A percentile compares a stretch with the other conserved stretches of the same genome.
These are phyloP conservation scores for Strix aluco DNA, from an alignment of 2,113 vertebrate species.

Conservation along the genomic window DNA sequence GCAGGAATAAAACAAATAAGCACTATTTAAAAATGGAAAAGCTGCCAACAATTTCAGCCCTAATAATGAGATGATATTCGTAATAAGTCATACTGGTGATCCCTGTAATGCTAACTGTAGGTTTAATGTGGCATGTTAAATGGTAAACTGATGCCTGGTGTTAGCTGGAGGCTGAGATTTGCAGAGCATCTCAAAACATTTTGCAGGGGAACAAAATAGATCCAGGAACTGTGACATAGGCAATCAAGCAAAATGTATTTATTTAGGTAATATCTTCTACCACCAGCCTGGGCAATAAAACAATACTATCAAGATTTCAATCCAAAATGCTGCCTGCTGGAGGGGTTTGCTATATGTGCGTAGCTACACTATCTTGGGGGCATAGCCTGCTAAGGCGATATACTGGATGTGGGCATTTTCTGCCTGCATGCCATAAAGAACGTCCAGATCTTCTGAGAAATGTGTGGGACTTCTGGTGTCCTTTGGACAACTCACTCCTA, in stretches of 20 bases:
- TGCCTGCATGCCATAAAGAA: fast-evolving
- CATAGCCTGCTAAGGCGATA: background rate
- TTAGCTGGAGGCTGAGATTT: background rate
- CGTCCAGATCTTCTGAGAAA: background rate
- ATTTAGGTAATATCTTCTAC: fast-evolving
- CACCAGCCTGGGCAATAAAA: background rate
- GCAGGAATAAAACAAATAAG: background rate
- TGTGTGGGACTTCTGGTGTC: background rate
- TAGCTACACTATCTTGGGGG: fast-evolving
- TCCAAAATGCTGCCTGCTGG: background rate
- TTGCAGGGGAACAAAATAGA: background rate
- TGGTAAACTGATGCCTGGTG: background rate
- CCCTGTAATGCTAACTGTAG: background rate
- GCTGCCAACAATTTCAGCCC: background rate
- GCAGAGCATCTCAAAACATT: background rate
- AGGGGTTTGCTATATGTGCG: background rate
- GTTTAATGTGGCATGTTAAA: background rate
- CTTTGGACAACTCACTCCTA: background rate
- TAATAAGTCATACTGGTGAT: background rate
- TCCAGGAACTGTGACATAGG: background rate
- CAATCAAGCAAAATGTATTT: background rate
- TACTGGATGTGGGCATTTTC: background rate
- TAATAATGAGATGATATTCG: background rate
- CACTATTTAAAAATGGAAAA: background rate
- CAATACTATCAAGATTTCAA: fast-evolving